Conservation (phyloP, 2,888 invertebrate species). For the Barypeithes pellucidus region DNA sequence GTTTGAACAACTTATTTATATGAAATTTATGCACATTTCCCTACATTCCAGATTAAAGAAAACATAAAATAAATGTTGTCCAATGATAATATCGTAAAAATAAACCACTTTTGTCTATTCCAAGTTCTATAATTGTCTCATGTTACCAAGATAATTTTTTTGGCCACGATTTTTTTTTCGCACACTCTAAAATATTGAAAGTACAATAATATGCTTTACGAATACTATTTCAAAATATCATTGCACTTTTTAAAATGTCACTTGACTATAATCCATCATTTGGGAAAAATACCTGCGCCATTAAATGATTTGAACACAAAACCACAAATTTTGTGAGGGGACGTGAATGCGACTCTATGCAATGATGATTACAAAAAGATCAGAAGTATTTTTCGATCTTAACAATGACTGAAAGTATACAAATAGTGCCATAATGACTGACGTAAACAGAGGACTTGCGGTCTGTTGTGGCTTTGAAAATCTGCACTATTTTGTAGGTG, state of each 20-base stretch:
- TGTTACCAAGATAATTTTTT: too few relatives aligned
- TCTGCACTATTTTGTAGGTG: constrained; percentile 44
- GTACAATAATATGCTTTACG: too few relatives aligned
- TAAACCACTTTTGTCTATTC: too few relatives aligned
- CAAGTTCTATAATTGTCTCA: too few relatives aligned
- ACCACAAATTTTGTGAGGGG: constrained; percentile 46
- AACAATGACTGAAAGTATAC: constrained; percentile 67
- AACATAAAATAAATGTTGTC: too few relatives aligned
- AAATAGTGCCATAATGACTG: constrained; percentile 69
- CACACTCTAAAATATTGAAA: too few relatives aligned
- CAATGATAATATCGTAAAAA: too few relatives aligned
- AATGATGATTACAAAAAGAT: constrained; percentile 52
- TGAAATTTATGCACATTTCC: too few relatives aligned
- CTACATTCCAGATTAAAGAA: too few relatives aligned
- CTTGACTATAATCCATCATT: constrained; percentile 2
- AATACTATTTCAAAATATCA: too few relatives aligned
- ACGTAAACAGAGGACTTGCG: constrained; percentile 67
- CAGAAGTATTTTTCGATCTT: constrained; percentile 60
- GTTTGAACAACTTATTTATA: too few relatives aligned
- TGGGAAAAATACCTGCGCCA: background rate
- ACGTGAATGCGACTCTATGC: background rate
- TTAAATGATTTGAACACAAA: constrained; percentile 24
- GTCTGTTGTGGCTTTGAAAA: constrained; percentile 61
- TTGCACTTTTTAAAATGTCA: constrained; percentile 1
- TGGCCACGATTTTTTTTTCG: too few relatives aligned